A percentile compares a stretch with the other conserved stretches of the same genome.
phyloP scores from a whole-genome alignment of 2,113 vertebrate genomes.

The Pitta sordida region DNA sequence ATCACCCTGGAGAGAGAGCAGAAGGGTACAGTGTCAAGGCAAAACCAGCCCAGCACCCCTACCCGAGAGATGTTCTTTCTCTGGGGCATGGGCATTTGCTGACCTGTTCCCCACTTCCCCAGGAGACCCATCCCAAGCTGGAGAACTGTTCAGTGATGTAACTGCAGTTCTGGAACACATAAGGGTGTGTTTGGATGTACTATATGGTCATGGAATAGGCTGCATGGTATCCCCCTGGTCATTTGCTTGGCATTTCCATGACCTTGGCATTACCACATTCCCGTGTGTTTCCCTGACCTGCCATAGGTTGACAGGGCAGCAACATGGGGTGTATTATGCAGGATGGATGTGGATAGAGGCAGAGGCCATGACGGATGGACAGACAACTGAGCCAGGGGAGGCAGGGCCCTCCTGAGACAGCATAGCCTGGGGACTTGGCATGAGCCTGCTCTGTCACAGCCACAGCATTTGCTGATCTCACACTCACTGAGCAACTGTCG shows the following conservation, averaged over 20 bases:
- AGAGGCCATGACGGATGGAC: not conserved
- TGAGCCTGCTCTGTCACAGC: not conserved
- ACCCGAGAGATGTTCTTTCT: not conserved
- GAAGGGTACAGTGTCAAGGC: not conserved
- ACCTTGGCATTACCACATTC: too few relatives aligned
- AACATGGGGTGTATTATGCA: fast-evolving
- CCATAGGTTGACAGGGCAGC: not conserved
- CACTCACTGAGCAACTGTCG: conserved; percentile 91
- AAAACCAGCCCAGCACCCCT: not conserved
- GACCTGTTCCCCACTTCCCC: not conserved
- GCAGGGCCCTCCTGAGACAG: not conserved
- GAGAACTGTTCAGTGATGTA: not conserved
- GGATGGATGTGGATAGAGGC: fast-evolving
- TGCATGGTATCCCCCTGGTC: not conserved
- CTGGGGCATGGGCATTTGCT: not conserved
- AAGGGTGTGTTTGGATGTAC: not conserved
- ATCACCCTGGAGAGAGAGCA: conserved; percentile 79
- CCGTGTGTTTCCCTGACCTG: not conserved
- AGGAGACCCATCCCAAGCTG: not conserved
- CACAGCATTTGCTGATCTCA: not conserved
- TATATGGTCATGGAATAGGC: fast-evolving
- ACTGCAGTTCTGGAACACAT: not conserved
- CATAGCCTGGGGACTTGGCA: fast-evolving
- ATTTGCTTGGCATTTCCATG: not conserved
- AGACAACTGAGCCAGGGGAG: not conserved